These are phyloP conservation scores for Carcina quercana DNA, from an alignment of 2,888 invertebrate genomes.

Conservation along the genomic window DNA sequence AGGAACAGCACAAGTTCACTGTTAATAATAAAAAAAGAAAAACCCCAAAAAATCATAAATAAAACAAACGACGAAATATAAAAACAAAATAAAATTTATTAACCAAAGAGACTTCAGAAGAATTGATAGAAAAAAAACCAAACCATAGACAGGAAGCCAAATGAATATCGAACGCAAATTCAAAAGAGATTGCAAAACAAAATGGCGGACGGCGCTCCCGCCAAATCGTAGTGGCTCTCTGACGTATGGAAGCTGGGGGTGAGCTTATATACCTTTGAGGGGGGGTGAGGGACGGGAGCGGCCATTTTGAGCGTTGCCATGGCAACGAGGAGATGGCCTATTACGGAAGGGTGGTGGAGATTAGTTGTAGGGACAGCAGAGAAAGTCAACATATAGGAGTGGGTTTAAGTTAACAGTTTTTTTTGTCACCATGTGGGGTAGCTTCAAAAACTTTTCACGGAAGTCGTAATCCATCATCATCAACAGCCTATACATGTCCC, in stretches of 20 bases:
- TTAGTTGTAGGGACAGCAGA: constrained; percentile 60
- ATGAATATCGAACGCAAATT: constrained; percentile 1
- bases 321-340: constrained; percentile 71
- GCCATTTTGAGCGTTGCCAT: constrained; percentile 68
- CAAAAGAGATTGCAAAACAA: neutral
- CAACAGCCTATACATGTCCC: neutral
- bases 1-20: neutral
- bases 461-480: too few species aligned
- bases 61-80: neutral
- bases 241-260: constrained; percentile 34
- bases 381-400: too few species aligned
- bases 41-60: constrained; percentile 3
- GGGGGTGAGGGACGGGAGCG: constrained; percentile 41
- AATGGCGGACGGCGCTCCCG: constrained; percentile 30
- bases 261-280: constrained; percentile 52
- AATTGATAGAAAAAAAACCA: too few species aligned
- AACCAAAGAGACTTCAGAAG: too few species aligned
- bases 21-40: neutral
- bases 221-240: constrained; percentile 60
- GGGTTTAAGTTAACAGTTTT: neutral
- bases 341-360: constrained; percentile 70
- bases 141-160: neutral
- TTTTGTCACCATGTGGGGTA: neutral
- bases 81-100: constrained; percentile 1
- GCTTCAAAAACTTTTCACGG: neutral